A percentile compares a stretch with the other conserved stretches of the same genome.
Conservation (phyloP, 2,113 vertebrate species). For the Pseudorectes ferrugineus region DNA sequence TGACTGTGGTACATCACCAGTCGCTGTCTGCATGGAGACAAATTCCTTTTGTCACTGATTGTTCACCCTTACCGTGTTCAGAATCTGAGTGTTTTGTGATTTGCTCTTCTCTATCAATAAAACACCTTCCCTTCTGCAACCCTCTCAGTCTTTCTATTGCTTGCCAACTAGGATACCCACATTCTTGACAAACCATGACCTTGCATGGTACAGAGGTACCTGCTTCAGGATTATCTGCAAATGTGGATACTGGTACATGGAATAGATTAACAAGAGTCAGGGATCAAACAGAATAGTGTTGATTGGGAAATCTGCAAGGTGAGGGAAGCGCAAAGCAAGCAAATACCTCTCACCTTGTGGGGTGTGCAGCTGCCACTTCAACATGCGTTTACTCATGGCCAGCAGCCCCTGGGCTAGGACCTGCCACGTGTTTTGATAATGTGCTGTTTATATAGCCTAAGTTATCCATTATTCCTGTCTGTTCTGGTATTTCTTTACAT, state of each 20-base stretch:
- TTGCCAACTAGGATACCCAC: not conserved
- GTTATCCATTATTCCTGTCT: not conserved
- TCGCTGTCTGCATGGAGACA: fast-evolving
- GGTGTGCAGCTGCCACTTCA: not conserved
- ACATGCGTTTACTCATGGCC: fast-evolving
- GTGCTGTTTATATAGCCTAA: not conserved
- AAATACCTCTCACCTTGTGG: not conserved
- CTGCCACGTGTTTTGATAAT: not conserved
- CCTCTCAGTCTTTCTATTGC: not conserved
- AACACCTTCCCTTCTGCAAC: not conserved
- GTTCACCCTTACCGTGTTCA: not conserved
- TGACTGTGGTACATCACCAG: not conserved
- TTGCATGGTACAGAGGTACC: not conserved
- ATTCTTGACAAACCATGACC: not conserved
- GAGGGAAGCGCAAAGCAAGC: not conserved
- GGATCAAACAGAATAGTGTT: not conserved
- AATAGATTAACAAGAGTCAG: not conserved
- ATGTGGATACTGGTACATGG: not conserved
- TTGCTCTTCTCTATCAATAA: not conserved
- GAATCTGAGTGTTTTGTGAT: not conserved
- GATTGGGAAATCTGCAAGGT: not conserved
- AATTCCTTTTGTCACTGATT: not conserved
- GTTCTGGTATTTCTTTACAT: not conserved
- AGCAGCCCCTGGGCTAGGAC: not conserved
- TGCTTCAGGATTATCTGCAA: not conserved